Conservation (phyloP, 2,888 invertebrate species). For the Ametastegia equiseti region DNA sequence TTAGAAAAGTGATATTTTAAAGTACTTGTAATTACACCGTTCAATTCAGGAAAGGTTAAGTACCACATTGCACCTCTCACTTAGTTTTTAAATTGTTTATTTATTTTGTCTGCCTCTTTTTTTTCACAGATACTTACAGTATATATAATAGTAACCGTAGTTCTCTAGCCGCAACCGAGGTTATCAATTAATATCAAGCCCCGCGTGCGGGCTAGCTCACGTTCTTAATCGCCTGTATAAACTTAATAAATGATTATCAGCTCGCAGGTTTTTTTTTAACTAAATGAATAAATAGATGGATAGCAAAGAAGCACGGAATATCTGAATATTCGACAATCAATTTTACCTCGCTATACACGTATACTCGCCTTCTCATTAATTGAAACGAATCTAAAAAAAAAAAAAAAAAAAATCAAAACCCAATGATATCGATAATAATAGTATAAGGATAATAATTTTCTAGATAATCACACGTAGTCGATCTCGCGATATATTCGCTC, state of each 20-base stretch:
- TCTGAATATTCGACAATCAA: background rate
- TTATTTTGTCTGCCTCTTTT: background rate
- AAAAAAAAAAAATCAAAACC: background rate
- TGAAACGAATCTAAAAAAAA: background rate
- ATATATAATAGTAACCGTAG: background rate
- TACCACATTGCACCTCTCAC: background rate
- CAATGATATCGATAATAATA: no score
- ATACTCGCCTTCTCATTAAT: background rate
- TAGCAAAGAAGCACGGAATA: background rate
- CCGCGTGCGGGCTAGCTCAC: background rate
- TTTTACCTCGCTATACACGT: background rate
- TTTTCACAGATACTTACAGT: background rate
- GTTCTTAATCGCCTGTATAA: background rate
- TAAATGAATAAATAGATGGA: background rate
- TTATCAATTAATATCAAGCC: slow-evolving; percentile 18
- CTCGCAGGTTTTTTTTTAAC: no score
- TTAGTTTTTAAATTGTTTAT: background rate
- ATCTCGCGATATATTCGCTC: no score
- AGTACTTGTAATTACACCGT: slow-evolving; percentile 18
- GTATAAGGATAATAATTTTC: no score
- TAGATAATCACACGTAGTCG: no score
- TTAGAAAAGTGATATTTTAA: background rate
- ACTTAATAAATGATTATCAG: slow-evolving; percentile 16
- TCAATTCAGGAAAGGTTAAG: slow-evolving; percentile 34
- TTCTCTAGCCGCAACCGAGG: no score